phyloP scores from a whole-genome alignment of 2,797 vertebrate genomes.

The Pseudochirops corinnae region DNA sequence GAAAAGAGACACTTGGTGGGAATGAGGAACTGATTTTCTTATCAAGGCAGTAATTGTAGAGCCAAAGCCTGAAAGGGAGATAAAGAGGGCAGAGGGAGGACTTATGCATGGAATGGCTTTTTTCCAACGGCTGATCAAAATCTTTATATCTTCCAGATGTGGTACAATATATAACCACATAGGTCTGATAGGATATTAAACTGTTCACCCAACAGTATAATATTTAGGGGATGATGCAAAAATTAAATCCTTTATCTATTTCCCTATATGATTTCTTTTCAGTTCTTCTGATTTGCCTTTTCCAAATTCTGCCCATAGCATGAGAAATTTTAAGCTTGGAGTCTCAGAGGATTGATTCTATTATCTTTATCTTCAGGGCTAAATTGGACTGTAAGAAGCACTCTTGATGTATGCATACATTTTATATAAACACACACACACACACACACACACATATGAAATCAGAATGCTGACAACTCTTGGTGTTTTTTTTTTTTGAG shows the following conservation, averaged over 20 bases:
- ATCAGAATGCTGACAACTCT: slow-evolving; percentile 56
- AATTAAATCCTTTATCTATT: slow-evolving; percentile 73
- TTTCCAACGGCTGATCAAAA: slow-evolving; percentile 67
- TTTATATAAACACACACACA: slow-evolving; percentile 24
- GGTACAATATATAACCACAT: not conserved
- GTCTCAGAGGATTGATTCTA: slow-evolving; percentile 68
- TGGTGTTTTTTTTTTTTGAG: slow-evolving; percentile 43
- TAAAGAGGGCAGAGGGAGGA: slow-evolving; percentile 9
- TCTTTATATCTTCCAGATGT: slow-evolving; percentile 80
- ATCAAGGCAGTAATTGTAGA: slow-evolving; percentile 52
- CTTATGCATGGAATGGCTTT: slow-evolving; percentile 57
- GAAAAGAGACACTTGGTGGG: slow-evolving; percentile 6
- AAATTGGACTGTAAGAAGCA: slow-evolving; percentile 74
- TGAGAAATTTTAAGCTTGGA: slow-evolving; percentile 74
- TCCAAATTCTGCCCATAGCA: slow-evolving; percentile 63
- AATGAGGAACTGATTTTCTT: not conserved
- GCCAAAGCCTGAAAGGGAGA: slow-evolving; percentile 46
- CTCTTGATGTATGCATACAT: slow-evolving; percentile 14
- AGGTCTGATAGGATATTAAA: slow-evolving; percentile 74
- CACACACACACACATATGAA: slow-evolving; percentile 31
- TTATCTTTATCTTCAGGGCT: slow-evolving; percentile 74
- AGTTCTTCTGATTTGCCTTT: not conserved
- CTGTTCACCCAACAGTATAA: slow-evolving; percentile 62
- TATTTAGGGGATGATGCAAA: slow-evolving; percentile 45
- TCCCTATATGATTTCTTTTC: slow-evolving; percentile 56